phyloP scores from a whole-genome alignment of 1,140 invertebrate species.

The Cotesia vestalis region DNA sequence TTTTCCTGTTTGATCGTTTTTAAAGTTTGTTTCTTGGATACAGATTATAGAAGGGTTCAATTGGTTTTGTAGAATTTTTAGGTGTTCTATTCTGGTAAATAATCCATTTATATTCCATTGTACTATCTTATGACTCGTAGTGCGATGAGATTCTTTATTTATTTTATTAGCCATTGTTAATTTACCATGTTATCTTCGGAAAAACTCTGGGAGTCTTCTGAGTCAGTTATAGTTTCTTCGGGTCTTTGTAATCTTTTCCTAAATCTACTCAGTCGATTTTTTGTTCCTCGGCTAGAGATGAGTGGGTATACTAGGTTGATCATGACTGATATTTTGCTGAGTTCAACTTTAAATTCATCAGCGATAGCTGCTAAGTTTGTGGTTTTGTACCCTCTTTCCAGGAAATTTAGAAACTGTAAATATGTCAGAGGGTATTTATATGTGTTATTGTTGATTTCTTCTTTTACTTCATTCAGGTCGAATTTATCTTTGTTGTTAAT shows the following conservation, averaged over 20 bases:
- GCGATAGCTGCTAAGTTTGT: too few species aligned
- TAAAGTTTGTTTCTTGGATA: slow-evolving; percentile 18
- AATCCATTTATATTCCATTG: slow-evolving; percentile 24
- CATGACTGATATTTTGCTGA: too few species aligned
- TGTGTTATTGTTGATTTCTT: too few species aligned
- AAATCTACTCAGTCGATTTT: too few species aligned
- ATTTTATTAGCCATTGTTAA: too few species aligned
- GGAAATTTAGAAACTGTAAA: slow-evolving; percentile 31
- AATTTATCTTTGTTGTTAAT: too few species aligned
- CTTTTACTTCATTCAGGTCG: too few species aligned
- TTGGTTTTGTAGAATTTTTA: neutral
- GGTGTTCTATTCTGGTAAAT: neutral
- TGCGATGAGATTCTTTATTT: neutral
- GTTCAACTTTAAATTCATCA: too few species aligned
- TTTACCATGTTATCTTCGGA: too few species aligned
- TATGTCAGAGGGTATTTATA: slow-evolving; percentile 44
- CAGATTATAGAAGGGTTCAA: neutral
- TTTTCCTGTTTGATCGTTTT: neutral
- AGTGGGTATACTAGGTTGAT: too few species aligned
- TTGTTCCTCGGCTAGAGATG: too few species aligned
- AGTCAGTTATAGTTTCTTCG: slow-evolving; percentile 47
- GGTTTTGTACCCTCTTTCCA: too few species aligned
- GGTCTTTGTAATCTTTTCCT: slow-evolving; percentile 43
- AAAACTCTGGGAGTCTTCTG: neutral
- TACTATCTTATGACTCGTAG: neutral